A percentile compares a stretch with the other conserved stretches of the same genome.
phyloP scores from a whole-genome alignment of 2,888 invertebrate species.

The Galeopsomyia nigrocyanea region DNA sequence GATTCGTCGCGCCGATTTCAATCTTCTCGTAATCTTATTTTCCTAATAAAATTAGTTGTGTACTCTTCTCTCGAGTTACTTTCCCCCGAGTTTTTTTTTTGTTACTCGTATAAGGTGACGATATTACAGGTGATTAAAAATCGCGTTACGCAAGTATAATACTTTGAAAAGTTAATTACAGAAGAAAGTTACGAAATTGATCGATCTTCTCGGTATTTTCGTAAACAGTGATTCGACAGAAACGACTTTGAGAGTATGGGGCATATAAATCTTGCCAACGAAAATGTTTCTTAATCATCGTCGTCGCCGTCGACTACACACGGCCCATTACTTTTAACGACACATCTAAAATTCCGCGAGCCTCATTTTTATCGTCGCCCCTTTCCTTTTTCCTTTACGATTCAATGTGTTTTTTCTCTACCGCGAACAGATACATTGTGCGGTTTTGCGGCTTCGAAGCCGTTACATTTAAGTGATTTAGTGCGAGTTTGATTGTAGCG shows the following conservation, averaged over 20 bases:
- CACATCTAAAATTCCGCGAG: constrained; percentile 35
- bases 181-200: too few species aligned
- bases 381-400: constrained; percentile 4
- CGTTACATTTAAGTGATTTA: constrained; percentile 47
- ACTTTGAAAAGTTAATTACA: too few species aligned
- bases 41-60: constrained; percentile 31
- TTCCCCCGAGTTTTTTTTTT: constrained; percentile 8
- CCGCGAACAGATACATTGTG: constrained; percentile 44
- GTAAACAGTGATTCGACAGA: constrained; percentile 38
- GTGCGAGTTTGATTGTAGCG: constrained; percentile 44
- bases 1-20: constrained; percentile 40
- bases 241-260: constrained; percentile 23
- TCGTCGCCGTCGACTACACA: too few species aligned
- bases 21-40: constrained; percentile 38
- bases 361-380: background rate
- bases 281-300: constrained; percentile 44
- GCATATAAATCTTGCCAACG: constrained; percentile 37
- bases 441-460: constrained; percentile 46
- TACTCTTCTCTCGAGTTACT: constrained; percentile 4
- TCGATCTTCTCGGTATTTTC: constrained; percentile 38
- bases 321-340: constrained; percentile 39
- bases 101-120: too few species aligned
- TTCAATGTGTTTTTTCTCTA: constrained; percentile 29
- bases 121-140: too few species aligned
- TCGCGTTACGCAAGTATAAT: too few species aligned